A percentile compares a stretch with the other conserved stretches of the same genome.
These are phyloP conservation scores for Antrozous pallidus DNA, from an alignment of 2,797 vertebrate genomes.

Conservation along the genomic window DNA sequence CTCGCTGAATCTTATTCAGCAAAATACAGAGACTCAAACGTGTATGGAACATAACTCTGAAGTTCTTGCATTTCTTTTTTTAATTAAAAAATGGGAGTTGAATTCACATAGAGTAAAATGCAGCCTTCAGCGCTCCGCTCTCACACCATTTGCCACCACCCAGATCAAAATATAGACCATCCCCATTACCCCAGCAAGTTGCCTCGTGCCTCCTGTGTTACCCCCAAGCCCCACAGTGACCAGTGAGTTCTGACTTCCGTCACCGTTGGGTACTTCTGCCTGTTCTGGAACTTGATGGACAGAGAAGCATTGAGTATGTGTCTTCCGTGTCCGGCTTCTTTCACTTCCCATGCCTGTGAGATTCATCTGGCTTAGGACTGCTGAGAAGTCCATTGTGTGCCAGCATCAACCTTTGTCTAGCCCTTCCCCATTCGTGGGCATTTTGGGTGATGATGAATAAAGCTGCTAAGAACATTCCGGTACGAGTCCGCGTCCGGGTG, in stretches of 20 bases:
- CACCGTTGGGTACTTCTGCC: background rate
- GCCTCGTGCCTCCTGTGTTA: fast-evolving
- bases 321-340: background rate
- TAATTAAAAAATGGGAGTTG: background rate
- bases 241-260: fast-evolving
- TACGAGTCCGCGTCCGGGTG: background rate
- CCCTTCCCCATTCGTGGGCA: background rate
- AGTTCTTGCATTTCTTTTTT: background rate
- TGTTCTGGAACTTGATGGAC: background rate
- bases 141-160: background rate
- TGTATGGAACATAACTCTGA: background rate
- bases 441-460: fast-evolving
- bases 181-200: background rate
- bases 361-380: fast-evolving
- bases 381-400: fast-evolving
- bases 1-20: background rate
- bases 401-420: fast-evolving
- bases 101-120: background rate
- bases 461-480: background rate
- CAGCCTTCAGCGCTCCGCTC: background rate
- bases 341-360: background rate
- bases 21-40: background rate
- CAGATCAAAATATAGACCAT: background rate
- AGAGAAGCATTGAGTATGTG: background rate
- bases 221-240: too few species aligned